phyloP scores from a whole-genome alignment of 37 sponge, comb jelly and placozoan species.

The Beroe ovata region DNA sequence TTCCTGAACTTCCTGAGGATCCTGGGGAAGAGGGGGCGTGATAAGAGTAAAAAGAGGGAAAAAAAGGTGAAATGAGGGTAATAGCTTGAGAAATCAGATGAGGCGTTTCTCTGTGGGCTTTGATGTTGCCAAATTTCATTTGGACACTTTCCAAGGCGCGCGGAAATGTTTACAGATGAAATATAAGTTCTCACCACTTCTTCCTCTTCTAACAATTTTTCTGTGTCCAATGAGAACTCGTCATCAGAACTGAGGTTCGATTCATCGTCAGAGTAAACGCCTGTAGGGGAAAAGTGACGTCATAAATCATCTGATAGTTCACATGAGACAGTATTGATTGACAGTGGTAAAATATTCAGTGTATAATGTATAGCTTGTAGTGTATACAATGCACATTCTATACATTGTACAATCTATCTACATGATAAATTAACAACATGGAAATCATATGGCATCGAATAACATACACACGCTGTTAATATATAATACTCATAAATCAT shows the following conservation, averaged over 20 bases:
- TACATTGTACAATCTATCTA: not conserved
- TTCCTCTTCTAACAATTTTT: not conserved
- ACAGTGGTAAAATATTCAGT: too few relatives aligned
- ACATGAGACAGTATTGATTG: too few relatives aligned
- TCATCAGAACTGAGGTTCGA: conserved; percentile 46
- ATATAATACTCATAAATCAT: not conserved
- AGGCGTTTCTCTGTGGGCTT: too few relatives aligned
- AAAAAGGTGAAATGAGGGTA: too few relatives aligned
- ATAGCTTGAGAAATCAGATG: too few relatives aligned
- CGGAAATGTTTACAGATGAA: too few relatives aligned
- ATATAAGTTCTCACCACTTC: not conserved
- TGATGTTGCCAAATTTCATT: too few relatives aligned
- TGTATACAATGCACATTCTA: not conserved
- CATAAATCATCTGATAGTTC: too few relatives aligned
- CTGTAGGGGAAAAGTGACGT: too few relatives aligned
- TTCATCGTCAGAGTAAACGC: conserved; percentile 42
- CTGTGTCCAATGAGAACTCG: not conserved
- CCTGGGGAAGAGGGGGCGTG: not conserved
- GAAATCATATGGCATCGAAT: not conserved
- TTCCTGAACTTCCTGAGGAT: conserved; percentile 44
- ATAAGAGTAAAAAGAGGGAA: too few relatives aligned
- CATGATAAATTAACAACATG: not conserved
- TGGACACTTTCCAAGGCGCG: too few relatives aligned
- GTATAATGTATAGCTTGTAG: not conserved
- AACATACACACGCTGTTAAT: not conserved